These are phyloP conservation scores for Bradynema listronoti DNA, from an alignment of 1,140 invertebrate species.

Conservation along the genomic window DNA sequence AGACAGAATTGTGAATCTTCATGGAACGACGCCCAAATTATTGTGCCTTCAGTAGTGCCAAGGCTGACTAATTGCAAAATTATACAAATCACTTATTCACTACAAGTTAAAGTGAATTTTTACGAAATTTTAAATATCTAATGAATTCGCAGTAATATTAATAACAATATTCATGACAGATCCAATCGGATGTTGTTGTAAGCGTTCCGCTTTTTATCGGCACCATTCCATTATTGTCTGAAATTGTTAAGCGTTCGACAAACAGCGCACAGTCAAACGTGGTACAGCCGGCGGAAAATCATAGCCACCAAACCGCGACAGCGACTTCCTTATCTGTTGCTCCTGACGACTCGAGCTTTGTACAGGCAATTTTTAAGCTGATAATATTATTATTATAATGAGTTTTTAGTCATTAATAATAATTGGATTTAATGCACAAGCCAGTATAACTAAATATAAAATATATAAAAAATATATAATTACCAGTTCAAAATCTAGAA, in stretches of 20 bases:
- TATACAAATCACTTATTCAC: constrained; percentile 46
- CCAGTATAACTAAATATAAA: no score
- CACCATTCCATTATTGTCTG: constrained; percentile 51
- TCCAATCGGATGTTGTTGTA: constrained; percentile 32
- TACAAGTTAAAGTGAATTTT: constrained; percentile 44
- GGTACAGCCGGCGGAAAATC: constrained; percentile 1
- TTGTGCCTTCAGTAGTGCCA: constrained; percentile 48
- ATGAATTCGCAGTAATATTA: constrained; percentile 3
- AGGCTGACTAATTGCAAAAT: constrained; percentile 47
- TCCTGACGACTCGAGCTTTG: no score
- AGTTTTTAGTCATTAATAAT: no score
- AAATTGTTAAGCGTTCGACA: no score
- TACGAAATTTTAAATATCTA: constrained; percentile 1
- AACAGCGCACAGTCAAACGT: constrained; percentile 23
- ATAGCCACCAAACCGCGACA: constrained; percentile 6
- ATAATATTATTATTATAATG: no score
- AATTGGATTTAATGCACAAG: no score
- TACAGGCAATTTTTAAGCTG: no score
- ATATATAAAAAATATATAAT: no score
- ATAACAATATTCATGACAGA: constrained; percentile 11
- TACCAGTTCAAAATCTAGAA: no score
- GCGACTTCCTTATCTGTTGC: no score
- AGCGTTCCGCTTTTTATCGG: constrained; percentile 48
- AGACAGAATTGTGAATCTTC: constrained; percentile 11
- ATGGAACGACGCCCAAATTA: constrained; percentile 34